phyloP scores from a whole-genome alignment of 2,113 vertebrate species.

The Nothobranchius kuhntae region DNA sequence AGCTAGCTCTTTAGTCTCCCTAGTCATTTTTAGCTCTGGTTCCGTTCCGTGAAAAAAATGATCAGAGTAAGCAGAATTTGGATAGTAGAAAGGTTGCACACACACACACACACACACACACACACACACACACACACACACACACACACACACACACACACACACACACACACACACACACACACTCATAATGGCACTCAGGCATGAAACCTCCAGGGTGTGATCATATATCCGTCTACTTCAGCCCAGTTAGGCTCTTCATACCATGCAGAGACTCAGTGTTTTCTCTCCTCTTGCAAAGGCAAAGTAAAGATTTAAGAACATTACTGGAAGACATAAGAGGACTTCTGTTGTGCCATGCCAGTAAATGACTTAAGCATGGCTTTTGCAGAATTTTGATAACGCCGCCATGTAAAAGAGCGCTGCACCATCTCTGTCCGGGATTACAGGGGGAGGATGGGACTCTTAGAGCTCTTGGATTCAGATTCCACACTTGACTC shows the following conservation, averaged over 20 bases:
- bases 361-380: constrained; percentile 28
- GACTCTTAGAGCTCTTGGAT: constrained; percentile 9
- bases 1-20: constrained; percentile 54
- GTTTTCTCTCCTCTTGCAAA: neutral
- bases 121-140: too few species aligned
- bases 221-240: constrained; percentile 33
- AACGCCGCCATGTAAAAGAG: constrained; percentile 27
- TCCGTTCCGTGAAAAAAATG: constrained; percentile 47
- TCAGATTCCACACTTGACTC: constrained; percentile 10
- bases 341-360: constrained; percentile 7
- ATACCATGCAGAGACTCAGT: constrained; percentile 31
- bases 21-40: constrained; percentile 41
- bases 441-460: constrained; percentile 35
- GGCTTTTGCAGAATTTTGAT: constrained; percentile 17
- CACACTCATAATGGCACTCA: constrained; percentile 36
- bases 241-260: constrained; percentile 5
- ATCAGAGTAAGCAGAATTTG: constrained; percentile 60
- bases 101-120: neutral
- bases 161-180: neutral
- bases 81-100: constrained; percentile 26
- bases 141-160: too few species aligned
- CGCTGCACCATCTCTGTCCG: constrained; percentile 30
- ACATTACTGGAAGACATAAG: constrained; percentile 4
- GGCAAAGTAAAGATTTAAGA: neutral
- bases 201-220: constrained; percentile 37